Percentiles rank a stretch among this genome's conserved stretches.
These are phyloP conservation scores for Lucifuga dentata DNA, from an alignment of 2,113 vertebrate species.

Conservation along the genomic window DNA sequence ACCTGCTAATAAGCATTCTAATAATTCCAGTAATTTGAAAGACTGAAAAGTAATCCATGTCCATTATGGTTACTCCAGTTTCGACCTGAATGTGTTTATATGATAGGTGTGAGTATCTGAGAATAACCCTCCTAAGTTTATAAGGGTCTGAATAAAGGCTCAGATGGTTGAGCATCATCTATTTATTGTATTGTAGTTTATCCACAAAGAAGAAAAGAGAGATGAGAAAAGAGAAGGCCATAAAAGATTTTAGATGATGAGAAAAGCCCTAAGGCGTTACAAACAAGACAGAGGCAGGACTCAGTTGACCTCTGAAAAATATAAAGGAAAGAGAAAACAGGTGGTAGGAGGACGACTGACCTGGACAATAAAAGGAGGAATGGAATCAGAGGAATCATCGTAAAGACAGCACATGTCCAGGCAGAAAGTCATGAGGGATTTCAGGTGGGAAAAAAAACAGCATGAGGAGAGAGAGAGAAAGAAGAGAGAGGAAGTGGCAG, in stretches of 20 bases:
- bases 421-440: conserved; percentile 28
- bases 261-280: not conserved
- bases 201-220: not conserved
- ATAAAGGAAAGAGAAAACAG: conserved; percentile 18
- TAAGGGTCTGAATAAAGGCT: no score
- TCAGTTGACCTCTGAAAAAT: conserved; percentile 17
- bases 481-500: conserved; percentile 21
- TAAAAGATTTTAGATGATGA: conserved; percentile 7
- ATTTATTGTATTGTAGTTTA: no score
- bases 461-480: conserved; percentile 24
- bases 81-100: not conserved
- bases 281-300: conserved; percentile 12
- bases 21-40: no score
- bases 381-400: conserved; percentile 28
- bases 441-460: conserved; percentile 53
- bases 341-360: conserved; percentile 15
- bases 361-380: conserved; percentile 30
- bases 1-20: no score
- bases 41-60: no score
- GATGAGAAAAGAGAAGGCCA: not conserved
- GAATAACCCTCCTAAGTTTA: no score
- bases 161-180: no score
- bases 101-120: not conserved
- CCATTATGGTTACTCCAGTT: no score
- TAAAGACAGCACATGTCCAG: conserved; percentile 48